A percentile compares a stretch with the other conserved stretches of the same genome.
These are phyloP conservation scores for Melipona quadrifasciata DNA, from an alignment of 1,140 invertebrate genomes.

Conservation along the genomic window DNA sequence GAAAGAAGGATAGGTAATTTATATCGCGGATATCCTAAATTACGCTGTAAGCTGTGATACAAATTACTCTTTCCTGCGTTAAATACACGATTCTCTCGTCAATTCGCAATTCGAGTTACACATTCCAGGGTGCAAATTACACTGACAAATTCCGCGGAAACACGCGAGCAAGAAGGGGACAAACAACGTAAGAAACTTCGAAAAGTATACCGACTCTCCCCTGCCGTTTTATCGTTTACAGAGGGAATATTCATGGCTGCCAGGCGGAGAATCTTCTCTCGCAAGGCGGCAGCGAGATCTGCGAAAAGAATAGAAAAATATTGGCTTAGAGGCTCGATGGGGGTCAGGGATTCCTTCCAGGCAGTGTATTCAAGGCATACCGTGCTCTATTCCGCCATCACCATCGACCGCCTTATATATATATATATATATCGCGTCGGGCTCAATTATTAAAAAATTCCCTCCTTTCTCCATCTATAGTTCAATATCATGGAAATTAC, in stretches of 20 bases:
- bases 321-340: conserved; percentile 56
- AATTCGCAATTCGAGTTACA: too few species aligned
- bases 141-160: not conserved
- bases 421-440: not conserved
- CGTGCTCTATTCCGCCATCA: conserved; percentile 55
- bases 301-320: conserved; percentile 62
- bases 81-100: too few species aligned
- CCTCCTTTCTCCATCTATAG: conserved; percentile 53
- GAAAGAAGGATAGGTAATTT: too few species aligned
- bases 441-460: conserved; percentile 67
- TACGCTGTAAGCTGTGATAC: too few species aligned
- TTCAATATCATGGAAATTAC: conserved; percentile 68
- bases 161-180: too few species aligned
- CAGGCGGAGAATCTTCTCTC: conserved; percentile 46
- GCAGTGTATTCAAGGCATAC: conserved; percentile 62
- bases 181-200: not conserved
- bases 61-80: too few species aligned
- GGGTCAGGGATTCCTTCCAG: conserved; percentile 62
- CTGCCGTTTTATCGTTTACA: not conserved
- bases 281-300: conserved; percentile 36
- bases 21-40: too few species aligned
- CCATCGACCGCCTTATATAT: conserved; percentile 58
- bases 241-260: conserved; percentile 54
- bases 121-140: not conserved
- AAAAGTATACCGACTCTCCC: not conserved